phyloP scores from a whole-genome alignment of 2,113 vertebrate species.

The Oryzias curvinotus region DNA sequence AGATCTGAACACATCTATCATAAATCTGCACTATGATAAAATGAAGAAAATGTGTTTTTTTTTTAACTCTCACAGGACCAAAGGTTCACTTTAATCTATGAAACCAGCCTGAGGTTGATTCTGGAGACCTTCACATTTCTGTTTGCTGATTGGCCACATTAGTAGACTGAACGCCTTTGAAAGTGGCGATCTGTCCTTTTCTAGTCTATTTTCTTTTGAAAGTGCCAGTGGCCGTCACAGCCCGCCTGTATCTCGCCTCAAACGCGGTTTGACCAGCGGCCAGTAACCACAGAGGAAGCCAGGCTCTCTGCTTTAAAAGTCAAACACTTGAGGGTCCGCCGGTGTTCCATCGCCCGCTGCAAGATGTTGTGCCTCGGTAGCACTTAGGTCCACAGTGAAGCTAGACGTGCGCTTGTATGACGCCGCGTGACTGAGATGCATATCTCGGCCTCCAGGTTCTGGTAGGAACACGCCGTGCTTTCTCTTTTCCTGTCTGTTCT shows the following conservation, averaged over 20 bases:
- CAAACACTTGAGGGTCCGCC: neutral
- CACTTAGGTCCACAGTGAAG: slow-evolving; percentile 27
- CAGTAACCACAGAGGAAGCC: slow-evolving; percentile 8
- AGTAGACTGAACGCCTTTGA: slow-evolving; percentile 61
- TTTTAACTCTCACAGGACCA: slow-evolving; percentile 29
- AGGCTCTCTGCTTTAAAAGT: slow-evolving; percentile 21
- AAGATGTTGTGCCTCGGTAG: slow-evolving; percentile 57
- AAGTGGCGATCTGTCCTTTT: slow-evolving; percentile 15
- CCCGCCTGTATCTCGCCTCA: slow-evolving; percentile 36
- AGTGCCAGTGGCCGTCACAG: slow-evolving; percentile 47
- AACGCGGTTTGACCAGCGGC: slow-evolving; percentile 11
- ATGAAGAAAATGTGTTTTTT: neutral
- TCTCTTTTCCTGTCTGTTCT: slow-evolving; percentile 4
- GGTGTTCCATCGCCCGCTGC: slow-evolving; percentile 27
- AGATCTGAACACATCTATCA: neutral
- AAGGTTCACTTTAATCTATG: slow-evolving; percentile 20
- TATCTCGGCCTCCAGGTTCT: slow-evolving; percentile 30
- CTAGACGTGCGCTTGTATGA: slow-evolving; percentile 21
- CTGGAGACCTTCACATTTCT: slow-evolving; percentile 20
- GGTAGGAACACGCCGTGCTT: slow-evolving; percentile 44
- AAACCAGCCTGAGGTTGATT: slow-evolving; percentile 26
- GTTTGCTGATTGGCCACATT: slow-evolving; percentile 33
- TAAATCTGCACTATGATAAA: neutral
- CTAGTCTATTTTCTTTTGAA: slow-evolving; percentile 14
- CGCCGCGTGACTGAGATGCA: slow-evolving; percentile 35